Evolutionary conservation across 2,797 vertebrate species (phyloP).

Genomic region (Gallinago solitaria): DNA sequence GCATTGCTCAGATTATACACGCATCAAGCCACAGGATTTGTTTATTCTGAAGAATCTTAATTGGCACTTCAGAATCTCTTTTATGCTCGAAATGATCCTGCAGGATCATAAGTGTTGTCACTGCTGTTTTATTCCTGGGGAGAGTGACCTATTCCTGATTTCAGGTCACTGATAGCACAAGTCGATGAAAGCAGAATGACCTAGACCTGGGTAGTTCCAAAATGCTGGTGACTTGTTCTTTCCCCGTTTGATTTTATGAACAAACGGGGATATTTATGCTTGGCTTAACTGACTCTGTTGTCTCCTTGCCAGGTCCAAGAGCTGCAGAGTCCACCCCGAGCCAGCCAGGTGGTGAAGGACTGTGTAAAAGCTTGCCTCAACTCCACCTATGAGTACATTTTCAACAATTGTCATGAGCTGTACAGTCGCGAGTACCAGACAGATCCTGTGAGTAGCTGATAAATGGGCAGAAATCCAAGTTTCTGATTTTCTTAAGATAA

Average conservation of each 20-base stretch:
- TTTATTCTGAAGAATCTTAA: background rate
- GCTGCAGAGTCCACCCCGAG: slow-evolving; percentile 96
- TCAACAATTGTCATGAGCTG: slow-evolving; percentile 96
- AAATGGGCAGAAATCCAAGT: background rate
- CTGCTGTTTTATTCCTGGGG: background rate
- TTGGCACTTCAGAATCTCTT: background rate
- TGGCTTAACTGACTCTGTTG: background rate
- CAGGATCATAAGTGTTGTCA: background rate
- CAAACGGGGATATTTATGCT: background rate
- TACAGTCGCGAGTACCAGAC: slow-evolving; percentile 94
- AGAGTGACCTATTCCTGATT: background rate
- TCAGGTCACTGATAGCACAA: background rate
- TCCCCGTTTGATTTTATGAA: background rate
- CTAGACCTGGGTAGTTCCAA: background rate
- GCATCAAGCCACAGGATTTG: background rate
- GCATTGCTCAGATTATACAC: background rate
- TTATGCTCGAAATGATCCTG: background rate
- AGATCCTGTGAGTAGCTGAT: slow-evolving; percentile 82
- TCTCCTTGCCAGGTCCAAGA: slow-evolving; percentile 89
- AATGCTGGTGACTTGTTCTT: accelerated
- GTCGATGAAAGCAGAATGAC: background rate
- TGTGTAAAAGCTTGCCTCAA: slow-evolving; percentile 99
- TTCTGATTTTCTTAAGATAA: slow-evolving; percentile 3
- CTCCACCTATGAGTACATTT: slow-evolving; percentile 98
- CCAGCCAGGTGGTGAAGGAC: slow-evolving; percentile 96